These are phyloP conservation scores for Orthonyx spaldingii DNA, from an alignment of 2,113 vertebrate species.

Conservation along the genomic window DNA sequence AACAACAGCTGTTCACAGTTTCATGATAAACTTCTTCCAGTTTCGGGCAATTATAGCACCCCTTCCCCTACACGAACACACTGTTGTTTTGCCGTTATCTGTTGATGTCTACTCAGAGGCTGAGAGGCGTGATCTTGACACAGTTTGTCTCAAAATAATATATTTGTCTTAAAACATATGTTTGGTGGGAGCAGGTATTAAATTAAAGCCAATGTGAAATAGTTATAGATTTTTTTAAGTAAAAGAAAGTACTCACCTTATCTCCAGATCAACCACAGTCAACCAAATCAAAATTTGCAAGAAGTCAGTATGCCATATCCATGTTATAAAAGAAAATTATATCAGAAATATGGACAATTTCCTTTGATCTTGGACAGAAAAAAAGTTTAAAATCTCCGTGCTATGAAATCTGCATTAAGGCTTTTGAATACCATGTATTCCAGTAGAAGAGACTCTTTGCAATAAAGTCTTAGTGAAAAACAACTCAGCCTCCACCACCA, in stretches of 20 bases:
- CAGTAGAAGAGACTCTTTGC: neutral
- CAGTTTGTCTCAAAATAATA: neutral
- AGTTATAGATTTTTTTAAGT: neutral
- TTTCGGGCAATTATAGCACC: neutral
- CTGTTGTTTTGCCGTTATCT: neutral
- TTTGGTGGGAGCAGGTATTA: neutral
- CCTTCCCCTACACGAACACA: fast-evolving
- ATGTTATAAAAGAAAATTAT: neutral
- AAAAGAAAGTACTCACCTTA: neutral
- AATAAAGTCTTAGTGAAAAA: neutral
- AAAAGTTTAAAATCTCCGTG: neutral
- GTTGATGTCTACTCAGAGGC: neutral
- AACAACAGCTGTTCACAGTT: conserved; percentile 28
- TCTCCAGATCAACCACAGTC: neutral
- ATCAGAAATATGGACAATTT: neutral
- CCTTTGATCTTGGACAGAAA: neutral
- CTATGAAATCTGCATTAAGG: neutral
- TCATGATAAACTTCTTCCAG: neutral
- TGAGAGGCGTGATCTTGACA: neutral
- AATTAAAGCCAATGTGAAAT: neutral
- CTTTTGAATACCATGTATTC: neutral
- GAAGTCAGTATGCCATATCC: neutral
- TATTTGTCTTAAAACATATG: neutral
- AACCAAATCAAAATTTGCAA: neutral
- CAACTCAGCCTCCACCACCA: neutral